Percentiles rank a stretch among this genome's conserved stretches.
phyloP scores from a whole-genome alignment of 2,888 invertebrate genomes.

The Ceramica pisi region DNA sequence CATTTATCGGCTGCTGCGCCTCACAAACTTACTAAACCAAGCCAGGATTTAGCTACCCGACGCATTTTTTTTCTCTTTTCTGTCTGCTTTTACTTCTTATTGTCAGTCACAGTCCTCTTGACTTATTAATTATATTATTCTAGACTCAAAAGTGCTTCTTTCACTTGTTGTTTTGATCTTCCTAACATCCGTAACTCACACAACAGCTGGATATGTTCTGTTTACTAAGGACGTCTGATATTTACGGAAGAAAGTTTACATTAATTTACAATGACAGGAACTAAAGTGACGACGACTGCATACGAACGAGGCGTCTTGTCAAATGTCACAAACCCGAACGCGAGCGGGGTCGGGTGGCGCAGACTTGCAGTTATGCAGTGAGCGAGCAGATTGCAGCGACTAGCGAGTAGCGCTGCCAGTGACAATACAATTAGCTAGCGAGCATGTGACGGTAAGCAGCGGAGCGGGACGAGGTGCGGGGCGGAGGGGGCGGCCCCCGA shows the following conservation, averaged over 20 bases:
- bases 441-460: not conserved
- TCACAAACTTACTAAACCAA: constrained; percentile 25
- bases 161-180: not conserved
- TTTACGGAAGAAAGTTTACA: constrained; percentile 1
- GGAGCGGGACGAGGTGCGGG: not conserved
- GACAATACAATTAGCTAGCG: constrained; percentile 5
- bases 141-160: not conserved
- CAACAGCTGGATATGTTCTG: not conserved
- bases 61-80: constrained; percentile 1
- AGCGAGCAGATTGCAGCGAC: not conserved
- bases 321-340: not conserved
- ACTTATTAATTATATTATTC: not conserved
- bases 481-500: constrained; percentile 13
- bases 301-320: not conserved
- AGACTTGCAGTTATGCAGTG: constrained; percentile 1
- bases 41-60: constrained; percentile 11
- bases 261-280: not conserved
- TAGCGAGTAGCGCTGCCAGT: not conserved
- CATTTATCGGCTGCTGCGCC: constrained; percentile 36
- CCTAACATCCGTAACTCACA: not conserved
- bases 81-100: not conserved
- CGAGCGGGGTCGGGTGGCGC: not conserved
- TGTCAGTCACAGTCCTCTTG: not conserved
- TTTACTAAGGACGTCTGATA: not conserved
- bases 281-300: not conserved